Evolutionary conservation across 2,797 vertebrate species (phyloP).

Genomic region (Anguilla pacifica): DNA sequence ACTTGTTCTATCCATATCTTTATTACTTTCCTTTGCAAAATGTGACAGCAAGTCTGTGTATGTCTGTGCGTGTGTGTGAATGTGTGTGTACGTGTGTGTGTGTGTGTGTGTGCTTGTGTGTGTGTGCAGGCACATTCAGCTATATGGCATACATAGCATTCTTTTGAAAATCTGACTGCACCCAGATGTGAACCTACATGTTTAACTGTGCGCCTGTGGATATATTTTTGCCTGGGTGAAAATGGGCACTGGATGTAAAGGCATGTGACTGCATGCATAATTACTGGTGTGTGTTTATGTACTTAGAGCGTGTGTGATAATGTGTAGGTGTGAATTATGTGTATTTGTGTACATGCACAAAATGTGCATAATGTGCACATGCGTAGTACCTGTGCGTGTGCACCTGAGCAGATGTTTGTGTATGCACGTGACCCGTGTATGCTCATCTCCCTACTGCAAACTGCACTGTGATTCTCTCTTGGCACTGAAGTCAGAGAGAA

Average conservation of each 20-base stretch:
- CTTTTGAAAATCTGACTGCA: slow-evolving; percentile 4
- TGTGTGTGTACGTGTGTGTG: slow-evolving; percentile 14
- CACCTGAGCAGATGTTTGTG: neutral
- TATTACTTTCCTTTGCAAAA: neutral
- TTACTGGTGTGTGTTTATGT: neutral
- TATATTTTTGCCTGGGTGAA: neutral
- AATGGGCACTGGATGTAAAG: neutral
- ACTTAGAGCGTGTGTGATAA: neutral
- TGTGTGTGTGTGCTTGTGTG: neutral
- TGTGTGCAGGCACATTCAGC: neutral
- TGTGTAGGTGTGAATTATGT: slow-evolving; percentile 5
- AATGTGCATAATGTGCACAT: neutral
- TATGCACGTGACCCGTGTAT: neutral
- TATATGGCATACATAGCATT: neutral
- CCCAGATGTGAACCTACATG: neutral
- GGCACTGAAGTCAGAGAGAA: neutral
- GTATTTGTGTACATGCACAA: neutral
- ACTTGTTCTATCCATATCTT: slow-evolving; percentile 25
- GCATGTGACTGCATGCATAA: neutral
- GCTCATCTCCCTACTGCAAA: neutral
- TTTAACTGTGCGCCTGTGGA: neutral
- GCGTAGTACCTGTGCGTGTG: neutral
- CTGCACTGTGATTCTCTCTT: neutral
- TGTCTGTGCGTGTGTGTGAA: neutral
- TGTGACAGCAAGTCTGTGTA: slow-evolving; percentile 6